Percentiles rank a stretch among this genome's conserved stretches.
Evolutionary conservation across 2,888 invertebrate genomes (phyloP).

Genomic region (Tetanocera ferruginea): DNA sequence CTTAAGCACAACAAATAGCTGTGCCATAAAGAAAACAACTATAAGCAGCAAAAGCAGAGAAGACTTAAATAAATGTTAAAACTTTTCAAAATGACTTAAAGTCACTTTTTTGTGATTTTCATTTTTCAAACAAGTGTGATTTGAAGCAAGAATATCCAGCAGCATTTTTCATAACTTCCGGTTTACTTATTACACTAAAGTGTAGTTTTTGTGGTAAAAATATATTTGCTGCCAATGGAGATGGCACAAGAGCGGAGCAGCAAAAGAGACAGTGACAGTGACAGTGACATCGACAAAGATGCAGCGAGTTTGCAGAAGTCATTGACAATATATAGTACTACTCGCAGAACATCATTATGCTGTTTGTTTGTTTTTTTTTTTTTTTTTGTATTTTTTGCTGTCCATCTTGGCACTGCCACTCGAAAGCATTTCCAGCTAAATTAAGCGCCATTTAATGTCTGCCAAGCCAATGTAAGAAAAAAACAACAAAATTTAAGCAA

Average conservation of each 20-base stretch:
- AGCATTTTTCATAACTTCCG: constrained; percentile 60
- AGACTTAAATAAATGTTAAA: constrained; percentile 24
- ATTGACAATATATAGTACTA: too few relatives aligned
- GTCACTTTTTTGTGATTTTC: neutral
- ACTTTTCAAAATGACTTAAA: constrained; percentile 17
- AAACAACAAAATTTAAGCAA: too few relatives aligned
- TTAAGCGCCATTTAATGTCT: constrained; percentile 15
- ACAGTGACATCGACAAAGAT: neutral
- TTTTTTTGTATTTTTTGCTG: neutral
- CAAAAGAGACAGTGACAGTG: neutral
- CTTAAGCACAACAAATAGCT: neutral
- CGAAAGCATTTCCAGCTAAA: neutral
- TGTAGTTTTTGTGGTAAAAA: constrained; percentile 25
- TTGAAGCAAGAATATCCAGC: constrained; percentile 44
- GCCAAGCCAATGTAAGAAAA: neutral
- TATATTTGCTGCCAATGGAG: neutral
- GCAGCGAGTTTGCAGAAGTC: neutral
- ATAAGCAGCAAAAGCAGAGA: neutral
- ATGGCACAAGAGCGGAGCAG: neutral
- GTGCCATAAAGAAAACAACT: neutral
- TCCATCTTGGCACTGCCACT: neutral
- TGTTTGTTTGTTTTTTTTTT: neutral
- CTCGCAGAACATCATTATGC: too few relatives aligned
- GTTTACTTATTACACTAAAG: constrained; percentile 55
- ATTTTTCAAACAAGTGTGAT: neutral